A percentile compares a stretch with the other conserved stretches of the same genome.
Conservation (phyloP, 1,140 invertebrate genomes). For the Oncopeltus fasciatus region DNA sequence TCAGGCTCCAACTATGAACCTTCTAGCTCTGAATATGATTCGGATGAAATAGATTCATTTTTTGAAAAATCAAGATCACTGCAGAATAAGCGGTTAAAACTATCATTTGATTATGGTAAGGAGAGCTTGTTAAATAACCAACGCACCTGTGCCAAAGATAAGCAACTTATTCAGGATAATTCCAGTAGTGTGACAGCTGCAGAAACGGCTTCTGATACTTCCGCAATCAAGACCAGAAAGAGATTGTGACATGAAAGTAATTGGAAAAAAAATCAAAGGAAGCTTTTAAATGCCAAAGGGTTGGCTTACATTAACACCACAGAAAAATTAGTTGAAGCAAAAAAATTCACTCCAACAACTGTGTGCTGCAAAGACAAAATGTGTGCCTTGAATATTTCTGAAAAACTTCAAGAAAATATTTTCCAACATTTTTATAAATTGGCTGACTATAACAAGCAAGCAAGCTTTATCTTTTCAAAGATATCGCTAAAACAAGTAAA, state of each 20-base stretch:
- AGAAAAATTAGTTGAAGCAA: background rate
- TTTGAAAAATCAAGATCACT: background rate
- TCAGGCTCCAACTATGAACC: background rate
- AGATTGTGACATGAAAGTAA: background rate
- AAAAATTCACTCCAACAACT: background rate
- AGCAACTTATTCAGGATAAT: no score
- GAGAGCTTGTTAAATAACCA: background rate
- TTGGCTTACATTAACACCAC: background rate
- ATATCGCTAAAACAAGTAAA: no score
- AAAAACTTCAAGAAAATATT: no score
- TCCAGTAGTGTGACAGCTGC: no score
- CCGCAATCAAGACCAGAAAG: background rate
- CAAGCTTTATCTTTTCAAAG: no score
- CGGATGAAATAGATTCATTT: no score
- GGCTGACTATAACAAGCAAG: no score
- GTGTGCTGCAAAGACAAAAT: no score
- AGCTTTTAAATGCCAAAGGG: background rate
- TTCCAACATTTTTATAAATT: no score
- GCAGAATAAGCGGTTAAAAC: background rate
- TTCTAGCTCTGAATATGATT: background rate
- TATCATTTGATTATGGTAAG: background rate
- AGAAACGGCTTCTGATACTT: background rate
- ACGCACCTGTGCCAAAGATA: background rate
- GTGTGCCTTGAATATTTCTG: background rate
- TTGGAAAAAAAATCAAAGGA: no score